Base-by-base conservation (phyloP, 2,888 invertebrate species). In the Tachina lurida region DNA sequence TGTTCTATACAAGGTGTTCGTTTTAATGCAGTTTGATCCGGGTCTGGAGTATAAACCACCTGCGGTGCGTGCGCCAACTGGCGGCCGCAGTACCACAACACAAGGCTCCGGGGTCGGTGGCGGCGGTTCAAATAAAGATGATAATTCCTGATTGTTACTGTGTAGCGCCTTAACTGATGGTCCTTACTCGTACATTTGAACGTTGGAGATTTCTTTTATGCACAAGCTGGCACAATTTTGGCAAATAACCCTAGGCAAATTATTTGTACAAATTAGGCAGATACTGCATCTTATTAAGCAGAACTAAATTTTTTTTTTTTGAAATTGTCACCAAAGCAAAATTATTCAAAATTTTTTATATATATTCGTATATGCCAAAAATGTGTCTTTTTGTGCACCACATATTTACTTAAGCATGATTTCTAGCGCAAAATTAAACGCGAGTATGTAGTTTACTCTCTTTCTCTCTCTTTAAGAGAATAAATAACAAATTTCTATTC, bases 151-250 rank as follows among this genome's bases (percentile, higher is more conserved):
- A 98, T 97, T 98, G 95, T 96, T 98, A 96, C 96, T 98, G 95
- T 98, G 98, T 97, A 98, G 98, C 97, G 98, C 98, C 96, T 97
- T 98, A 95, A 98, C 98, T 92, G 98, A 98, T 94, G 98, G 98
- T 94, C 98, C 98, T 94, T 98, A 98, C 95, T 93, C 93, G 91
- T 93, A 93, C 92, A 93, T 93, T 93, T 93, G 93, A 93, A 93
- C 93, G 91, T 91, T 93, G 91, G 92, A 93, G 91, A 92, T 91
- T 89, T 90, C 91, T 88, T 89, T 92, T 89, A 89, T 90, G 91
- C 90, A 90, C 91, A 93, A 92, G 91, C 91, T 92, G 90, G 89
- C 90, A 91, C 92, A 93, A 90, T 93, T 91, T 89, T 92, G 91
- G 89, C 90, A 90, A 84, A 89, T 84, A 49, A 89, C 89, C 86